Evolutionary conservation across 2,888 invertebrate species (phyloP), one percentile per base, ranked within the genome.

Genomic region (Hypselothyrea guttata): DNA sequence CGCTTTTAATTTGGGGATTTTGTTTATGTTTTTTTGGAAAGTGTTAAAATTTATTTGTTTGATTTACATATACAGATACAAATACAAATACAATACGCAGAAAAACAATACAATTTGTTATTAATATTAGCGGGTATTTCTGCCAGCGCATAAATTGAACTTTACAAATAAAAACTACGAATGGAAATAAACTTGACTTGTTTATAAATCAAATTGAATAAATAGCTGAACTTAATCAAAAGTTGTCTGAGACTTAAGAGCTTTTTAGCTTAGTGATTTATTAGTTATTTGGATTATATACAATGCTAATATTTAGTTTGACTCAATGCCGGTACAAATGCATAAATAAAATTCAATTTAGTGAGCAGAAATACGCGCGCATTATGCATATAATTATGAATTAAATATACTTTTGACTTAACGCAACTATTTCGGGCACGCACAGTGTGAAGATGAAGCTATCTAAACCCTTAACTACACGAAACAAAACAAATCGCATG

Each of bases 21-120:
- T 46, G 22, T 13, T 9, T 4, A n/a, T 30, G 34, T 37, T 57
- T 74, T 65, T 57, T 57, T 30, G 60, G 60, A 69, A 60, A 49
- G 38, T 75, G 49, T 75, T 75, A 65, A 75, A 78, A 78, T 78
- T 82, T 82, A 82, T 78, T 82, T 61, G 55, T 65, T 75, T 69
- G 75, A 63, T 78, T 73, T 77, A 70, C 70, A 71, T 74, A 77
- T 74, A 77, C 60, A 53, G 51, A 55, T 67, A 65, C 60, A 53
- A 54, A 55, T 67, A 65, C 71, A 61, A 53, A 72, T 64, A 75
- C 61, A 81, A 78, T 81, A 76, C 74, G 60, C 74, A 69, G 54
- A 59, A 70, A 82, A 56, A 70, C 56, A 63, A 71, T 63, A 68
- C 52, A 72, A 38, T 46, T 58, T 40, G 51, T 47, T 49, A 48